These are phyloP conservation scores for Malurus leucopterus DNA, from an alignment of 2,797 vertebrate species.

Conservation along the genomic window DNA sequence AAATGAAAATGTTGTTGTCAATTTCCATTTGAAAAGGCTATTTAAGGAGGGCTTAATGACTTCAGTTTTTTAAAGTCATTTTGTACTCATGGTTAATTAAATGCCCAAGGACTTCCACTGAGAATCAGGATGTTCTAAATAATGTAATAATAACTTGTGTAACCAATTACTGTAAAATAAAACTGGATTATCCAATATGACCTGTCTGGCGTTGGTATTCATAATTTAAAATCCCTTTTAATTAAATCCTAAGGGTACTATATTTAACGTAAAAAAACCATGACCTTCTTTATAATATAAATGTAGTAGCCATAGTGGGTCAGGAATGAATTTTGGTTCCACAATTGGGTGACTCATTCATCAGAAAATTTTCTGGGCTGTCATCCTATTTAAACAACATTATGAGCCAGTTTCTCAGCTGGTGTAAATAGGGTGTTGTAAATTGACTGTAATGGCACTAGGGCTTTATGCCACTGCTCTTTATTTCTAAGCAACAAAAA, in stretches of 20 bases:
- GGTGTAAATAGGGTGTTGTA: not conserved
- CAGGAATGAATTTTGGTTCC: conserved; percentile 8
- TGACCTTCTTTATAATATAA: conserved; percentile 14
- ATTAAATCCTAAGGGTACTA: conserved; percentile 56
- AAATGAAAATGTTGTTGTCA: not conserved
- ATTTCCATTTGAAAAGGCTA: conserved; percentile 22
- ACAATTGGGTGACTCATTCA: not conserved
- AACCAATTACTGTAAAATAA: conserved; percentile 65
- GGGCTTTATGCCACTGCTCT: not conserved
- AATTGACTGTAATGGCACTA: not conserved
- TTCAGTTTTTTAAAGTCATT: conserved; percentile 25
- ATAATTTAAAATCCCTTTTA: conserved; percentile 59
- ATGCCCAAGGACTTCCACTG: conserved; percentile 30
- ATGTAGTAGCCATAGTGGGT: not conserved
- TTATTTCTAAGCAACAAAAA: conserved; percentile 18
- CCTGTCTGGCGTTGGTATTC: conserved; percentile 17
- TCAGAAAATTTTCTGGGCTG: conserved; percentile 1
- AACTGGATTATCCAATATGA: conserved; percentile 55
- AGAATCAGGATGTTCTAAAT: conserved; percentile 47
- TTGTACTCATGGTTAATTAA: conserved; percentile 47
- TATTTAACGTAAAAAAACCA: conserved; percentile 19
- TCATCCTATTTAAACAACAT: conserved; percentile 10
- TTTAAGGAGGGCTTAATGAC: conserved; percentile 1
- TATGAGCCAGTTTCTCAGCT: not conserved
- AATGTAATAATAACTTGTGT: conserved; percentile 55